Conservation (phyloP, 2,113 vertebrate species). For the Phocoena phocoena region DNA sequence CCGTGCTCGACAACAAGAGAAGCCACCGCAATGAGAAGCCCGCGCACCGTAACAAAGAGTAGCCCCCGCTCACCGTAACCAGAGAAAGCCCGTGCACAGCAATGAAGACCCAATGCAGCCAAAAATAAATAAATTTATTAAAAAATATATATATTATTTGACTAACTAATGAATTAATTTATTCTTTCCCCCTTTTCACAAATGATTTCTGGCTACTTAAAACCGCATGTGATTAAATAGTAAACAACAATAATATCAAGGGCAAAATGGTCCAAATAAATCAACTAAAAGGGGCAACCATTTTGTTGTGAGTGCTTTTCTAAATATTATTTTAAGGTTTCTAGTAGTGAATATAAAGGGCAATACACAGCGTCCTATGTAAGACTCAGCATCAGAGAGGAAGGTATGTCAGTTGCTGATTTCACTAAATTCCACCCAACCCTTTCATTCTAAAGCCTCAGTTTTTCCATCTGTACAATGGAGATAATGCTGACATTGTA, state of each 20-base stretch:
- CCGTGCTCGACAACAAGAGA: too few species aligned
- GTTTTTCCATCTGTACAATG: not conserved
- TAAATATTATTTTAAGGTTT: slow-evolving; percentile 2
- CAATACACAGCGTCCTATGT: not conserved
- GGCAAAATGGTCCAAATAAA: not conserved
- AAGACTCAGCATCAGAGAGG: not conserved
- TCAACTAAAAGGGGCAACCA: not conserved
- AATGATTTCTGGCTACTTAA: not conserved
- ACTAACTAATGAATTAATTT: not conserved
- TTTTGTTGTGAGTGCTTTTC: slow-evolving; percentile 5
- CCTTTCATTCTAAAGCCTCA: not conserved
- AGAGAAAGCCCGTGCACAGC: too few species aligned
- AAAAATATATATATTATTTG: not conserved
- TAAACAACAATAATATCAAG: not conserved
- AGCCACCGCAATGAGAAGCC: too few species aligned
- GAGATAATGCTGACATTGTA: not conserved
- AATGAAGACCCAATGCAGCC: too few species aligned
- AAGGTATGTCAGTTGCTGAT: not conserved
- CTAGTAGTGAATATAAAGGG: not conserved
- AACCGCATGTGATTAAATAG: not conserved
- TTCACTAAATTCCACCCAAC: not conserved
- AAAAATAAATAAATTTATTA: not conserved
- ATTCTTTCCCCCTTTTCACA: not conserved
- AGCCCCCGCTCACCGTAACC: too few species aligned
- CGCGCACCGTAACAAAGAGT: too few species aligned